phyloP scores from a whole-genome alignment of 2,113 vertebrate genomes.

The Halichoerus grypus region DNA sequence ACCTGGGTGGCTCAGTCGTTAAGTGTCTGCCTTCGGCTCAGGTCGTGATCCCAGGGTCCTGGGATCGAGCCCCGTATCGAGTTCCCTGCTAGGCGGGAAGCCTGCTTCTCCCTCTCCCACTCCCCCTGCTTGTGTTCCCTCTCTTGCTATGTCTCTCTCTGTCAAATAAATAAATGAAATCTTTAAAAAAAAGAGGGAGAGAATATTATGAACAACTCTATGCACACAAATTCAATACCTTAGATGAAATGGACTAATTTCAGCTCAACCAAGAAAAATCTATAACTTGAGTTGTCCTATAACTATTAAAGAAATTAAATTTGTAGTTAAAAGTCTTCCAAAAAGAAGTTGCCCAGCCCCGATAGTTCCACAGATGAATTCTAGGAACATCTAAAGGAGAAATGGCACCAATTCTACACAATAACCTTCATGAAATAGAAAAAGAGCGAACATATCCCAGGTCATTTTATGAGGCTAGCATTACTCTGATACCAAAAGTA shows the following conservation, averaged over 20 bases:
- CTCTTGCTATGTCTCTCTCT: too few relatives aligned
- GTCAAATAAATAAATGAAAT: too few relatives aligned
- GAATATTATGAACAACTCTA: neutral
- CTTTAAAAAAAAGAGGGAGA: neutral
- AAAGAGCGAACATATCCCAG: neutral
- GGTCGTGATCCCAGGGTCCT: too few relatives aligned
- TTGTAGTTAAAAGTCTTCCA: neutral
- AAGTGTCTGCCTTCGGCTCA: too few relatives aligned
- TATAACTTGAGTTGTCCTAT: neutral
- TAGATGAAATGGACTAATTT: neutral
- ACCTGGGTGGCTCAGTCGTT: too few relatives aligned
- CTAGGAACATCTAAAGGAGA: neutral
- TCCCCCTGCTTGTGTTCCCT: too few relatives aligned
- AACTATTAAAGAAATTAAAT: neutral
- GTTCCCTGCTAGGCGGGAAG: too few relatives aligned
- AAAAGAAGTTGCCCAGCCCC: neutral
- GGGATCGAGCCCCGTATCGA: too few relatives aligned
- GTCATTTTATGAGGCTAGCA: neutral
- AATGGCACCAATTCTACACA: neutral
- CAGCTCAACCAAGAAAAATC: neutral
- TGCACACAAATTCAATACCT: neutral
- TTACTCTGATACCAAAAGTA: neutral
- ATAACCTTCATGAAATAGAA: neutral
- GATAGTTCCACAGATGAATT: neutral
- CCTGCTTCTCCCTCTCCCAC: too few relatives aligned